These are phyloP conservation scores for Drosophila novamexicana DNA, from an alignment of 1,140 invertebrate species.

Conservation along the genomic window DNA sequence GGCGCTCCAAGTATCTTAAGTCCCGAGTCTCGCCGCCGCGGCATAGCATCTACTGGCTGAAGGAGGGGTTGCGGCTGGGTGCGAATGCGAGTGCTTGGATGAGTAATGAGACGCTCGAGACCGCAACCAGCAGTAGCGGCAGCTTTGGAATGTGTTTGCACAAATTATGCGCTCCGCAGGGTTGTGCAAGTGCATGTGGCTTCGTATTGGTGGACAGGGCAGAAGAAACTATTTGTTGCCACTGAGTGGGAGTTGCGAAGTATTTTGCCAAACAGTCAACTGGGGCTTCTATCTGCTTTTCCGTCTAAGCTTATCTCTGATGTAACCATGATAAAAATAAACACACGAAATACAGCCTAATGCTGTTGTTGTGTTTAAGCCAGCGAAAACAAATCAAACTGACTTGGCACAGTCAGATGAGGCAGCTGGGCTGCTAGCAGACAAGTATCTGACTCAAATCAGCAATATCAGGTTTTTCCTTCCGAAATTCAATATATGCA, in stretches of 20 bases:
- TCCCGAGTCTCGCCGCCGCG: background rate
- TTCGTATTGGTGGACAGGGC: conserved; percentile 13
- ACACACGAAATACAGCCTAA: conserved; percentile 9
- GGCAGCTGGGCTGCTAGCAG: background rate
- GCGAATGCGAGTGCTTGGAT: conserved; percentile 58
- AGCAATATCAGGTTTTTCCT: background rate
- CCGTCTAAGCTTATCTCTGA: conserved; percentile 11
- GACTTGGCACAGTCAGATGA: background rate
- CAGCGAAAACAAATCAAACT: conserved; percentile 2
- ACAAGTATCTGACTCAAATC: background rate
- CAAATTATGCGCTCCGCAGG: conserved; percentile 69
- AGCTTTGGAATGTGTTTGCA: conserved; percentile 72
- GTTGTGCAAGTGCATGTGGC: conserved; percentile 47
- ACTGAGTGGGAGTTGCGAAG: conserved; percentile 30
- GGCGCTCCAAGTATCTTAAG: conserved; percentile 60
- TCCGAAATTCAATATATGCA: background rate
- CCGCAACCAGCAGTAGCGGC: conserved; percentile 32
- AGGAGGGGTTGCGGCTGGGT: conserved; percentile 7
- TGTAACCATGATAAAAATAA: conserved; percentile 17
- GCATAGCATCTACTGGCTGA: background rate
- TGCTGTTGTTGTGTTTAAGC: conserved; percentile 18
- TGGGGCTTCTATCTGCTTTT: background rate
- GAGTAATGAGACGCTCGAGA: conserved; percentile 64
- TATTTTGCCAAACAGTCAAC: conserved; percentile 16
- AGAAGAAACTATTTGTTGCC: conserved; percentile 14